These are phyloP conservation scores for Nesidiocoris tenuis DNA, from an alignment of 2,888 invertebrate species.

Conservation along the genomic window DNA sequence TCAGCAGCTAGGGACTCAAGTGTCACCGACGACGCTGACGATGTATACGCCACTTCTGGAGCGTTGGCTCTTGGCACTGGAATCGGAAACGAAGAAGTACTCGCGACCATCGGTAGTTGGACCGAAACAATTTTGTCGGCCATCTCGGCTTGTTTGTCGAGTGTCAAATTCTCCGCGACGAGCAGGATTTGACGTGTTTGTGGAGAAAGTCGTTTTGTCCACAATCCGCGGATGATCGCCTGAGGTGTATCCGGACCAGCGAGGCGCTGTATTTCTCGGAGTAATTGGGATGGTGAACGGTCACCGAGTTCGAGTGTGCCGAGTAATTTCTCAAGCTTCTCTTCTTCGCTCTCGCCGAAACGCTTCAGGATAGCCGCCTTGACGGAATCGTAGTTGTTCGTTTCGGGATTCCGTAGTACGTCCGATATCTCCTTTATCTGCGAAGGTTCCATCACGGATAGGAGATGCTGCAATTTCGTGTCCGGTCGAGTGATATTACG, in stretches of 20 bases:
- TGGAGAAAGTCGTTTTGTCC: constrained; percentile 1
- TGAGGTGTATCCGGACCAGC: constrained; percentile 3
- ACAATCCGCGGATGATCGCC: not conserved
- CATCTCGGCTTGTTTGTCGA: constrained; percentile 22
- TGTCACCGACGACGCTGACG: too few species aligned
- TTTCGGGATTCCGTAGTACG: constrained; percentile 5
- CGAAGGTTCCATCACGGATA: constrained; percentile 35
- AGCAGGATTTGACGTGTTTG: not conserved
- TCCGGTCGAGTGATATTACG: constrained; percentile 38
- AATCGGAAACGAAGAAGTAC: too few species aligned
- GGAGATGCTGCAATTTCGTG: constrained; percentile 37
- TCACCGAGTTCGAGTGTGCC: constrained; percentile 13
- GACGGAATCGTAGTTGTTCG: too few species aligned
- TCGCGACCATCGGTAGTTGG: not conserved
- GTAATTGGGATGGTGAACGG: constrained; percentile 22
- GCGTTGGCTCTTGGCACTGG: too few species aligned
- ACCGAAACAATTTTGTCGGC: constrained; percentile 18
- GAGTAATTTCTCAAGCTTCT: too few species aligned
- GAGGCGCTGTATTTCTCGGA: constrained; percentile 18
- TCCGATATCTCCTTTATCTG: constrained; percentile 24
- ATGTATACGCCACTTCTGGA: too few species aligned
- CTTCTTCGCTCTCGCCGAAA: too few species aligned
- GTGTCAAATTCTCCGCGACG: not conserved
- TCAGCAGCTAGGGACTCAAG: too few species aligned
- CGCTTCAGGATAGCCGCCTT: too few species aligned